A percentile compares a stretch with the other conserved stretches of the same genome.
Conservation (phyloP, 2,888 invertebrate genomes). For the Phasia obesa region DNA sequence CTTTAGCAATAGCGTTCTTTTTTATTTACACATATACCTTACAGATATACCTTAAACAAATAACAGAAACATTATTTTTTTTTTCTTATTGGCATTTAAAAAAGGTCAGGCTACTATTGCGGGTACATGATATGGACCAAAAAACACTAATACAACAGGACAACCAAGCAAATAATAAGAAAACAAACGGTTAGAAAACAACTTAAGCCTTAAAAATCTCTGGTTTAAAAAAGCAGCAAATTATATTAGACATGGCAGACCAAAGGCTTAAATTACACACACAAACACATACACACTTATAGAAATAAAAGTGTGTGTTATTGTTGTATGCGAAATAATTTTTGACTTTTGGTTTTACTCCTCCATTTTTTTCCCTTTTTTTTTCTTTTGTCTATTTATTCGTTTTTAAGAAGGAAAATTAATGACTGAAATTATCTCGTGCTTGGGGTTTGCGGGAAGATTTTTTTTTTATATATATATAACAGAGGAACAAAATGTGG, state of each 20-base stretch:
- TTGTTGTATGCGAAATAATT: conserved; percentile 6
- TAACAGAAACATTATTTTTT: too few relatives aligned
- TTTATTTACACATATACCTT: too few relatives aligned
- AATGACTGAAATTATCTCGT: conserved; percentile 58
- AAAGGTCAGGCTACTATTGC: conserved; percentile 18
- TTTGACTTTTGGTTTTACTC: conserved; percentile 46
- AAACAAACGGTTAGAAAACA: conserved; percentile 20
- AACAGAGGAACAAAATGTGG: conserved; percentile 8
- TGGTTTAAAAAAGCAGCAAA: conserved; percentile 12
- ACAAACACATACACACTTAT: not conserved
- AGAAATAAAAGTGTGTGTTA: not conserved
- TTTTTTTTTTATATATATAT: conserved; percentile 12
- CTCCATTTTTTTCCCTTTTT: not conserved
- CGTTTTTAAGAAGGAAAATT: conserved; percentile 56
- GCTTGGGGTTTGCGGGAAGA: conserved; percentile 20
- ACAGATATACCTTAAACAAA: too few relatives aligned
- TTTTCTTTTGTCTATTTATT: conserved; percentile 4
- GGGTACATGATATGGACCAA: conserved; percentile 20
- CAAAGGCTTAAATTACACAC: conserved; percentile 35
- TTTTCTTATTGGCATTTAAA: conserved; percentile 17
- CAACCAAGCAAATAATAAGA: not conserved
- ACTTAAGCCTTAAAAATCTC: conserved; percentile 52
- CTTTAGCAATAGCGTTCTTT: too few relatives aligned
- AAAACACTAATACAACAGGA: not conserved
- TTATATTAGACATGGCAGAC: conserved; percentile 46